Base-by-base conservation (phyloP, 2,888 invertebrate genomes). In the Pristionchus japonicus region DNA sequence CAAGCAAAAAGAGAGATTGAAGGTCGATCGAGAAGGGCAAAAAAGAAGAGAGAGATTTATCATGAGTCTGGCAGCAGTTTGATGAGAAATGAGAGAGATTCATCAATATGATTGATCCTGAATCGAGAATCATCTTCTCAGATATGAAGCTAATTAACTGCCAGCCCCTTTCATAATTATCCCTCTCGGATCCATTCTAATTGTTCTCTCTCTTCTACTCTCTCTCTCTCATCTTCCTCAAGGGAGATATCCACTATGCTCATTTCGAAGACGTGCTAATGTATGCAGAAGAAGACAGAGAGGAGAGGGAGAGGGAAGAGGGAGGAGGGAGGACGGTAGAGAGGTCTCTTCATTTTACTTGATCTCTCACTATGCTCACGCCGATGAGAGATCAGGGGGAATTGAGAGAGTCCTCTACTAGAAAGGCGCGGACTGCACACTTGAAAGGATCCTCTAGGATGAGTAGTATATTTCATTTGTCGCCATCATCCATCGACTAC, bases 251-350 rank as follows among this genome's bases (percentile, higher is more conserved):
- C 83, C 23, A 52, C 83, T 13, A n/a, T 43, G 47, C 82, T 83
- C 83, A 57, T 83, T 83, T 83, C 83, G 83, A 52, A 52, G 57
- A 83, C 61, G 83, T 57, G 83, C 47, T 77, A 77, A 77, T 77
- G 77, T 77, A 77, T 77, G 77, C 77, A 77, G 77, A 77, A 77
- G 77, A 77, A 77, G 77, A 34, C 47, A 74, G 40, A 74, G n/a
- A 43, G 40, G 23, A 15, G 31, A 23, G 37, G 15, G 15, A 74
- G 77, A n/a, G 77, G 47, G 27, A 67, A 34, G 31, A 27, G 67
- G 34, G 77, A 27, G 43, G 31, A 34, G 31, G 80, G 49, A 49
- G 80, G 80, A 80, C 31, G 43, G 80, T 27, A 27, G 27, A 61
- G 23, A 61, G 61, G 6, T 27, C 27, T 61, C 23, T 61, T 20